A percentile compares a stretch with the other conserved stretches of the same genome.
Evolutionary conservation across 2,797 vertebrate species (phyloP).

Genomic region (Myotis planiceps): DNA sequence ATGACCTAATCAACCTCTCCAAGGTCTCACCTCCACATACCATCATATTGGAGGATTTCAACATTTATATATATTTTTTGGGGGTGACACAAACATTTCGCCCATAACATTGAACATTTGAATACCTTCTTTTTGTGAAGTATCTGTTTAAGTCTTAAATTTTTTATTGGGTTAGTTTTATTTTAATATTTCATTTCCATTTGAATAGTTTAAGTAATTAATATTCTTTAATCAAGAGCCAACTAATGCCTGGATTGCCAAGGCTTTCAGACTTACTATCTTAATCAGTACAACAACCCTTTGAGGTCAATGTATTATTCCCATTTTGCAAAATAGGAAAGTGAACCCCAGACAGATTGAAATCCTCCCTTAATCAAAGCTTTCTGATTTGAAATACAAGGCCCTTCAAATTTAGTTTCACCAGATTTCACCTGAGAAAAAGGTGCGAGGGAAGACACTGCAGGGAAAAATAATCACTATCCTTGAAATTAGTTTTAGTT

Average conservation of each 20-base stretch:
- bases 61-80: background rate
- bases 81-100: background rate
- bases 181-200: constrained; percentile 16
- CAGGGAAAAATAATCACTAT: background rate
- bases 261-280: background rate
- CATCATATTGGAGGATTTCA: background rate
- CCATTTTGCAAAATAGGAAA: background rate
- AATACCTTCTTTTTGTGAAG: background rate
- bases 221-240: background rate
- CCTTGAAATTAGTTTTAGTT: background rate
- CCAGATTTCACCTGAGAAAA: background rate
- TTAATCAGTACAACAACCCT: background rate
- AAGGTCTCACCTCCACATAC: background rate
- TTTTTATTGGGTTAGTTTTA: background rate
- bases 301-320: background rate
- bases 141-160: background rate
- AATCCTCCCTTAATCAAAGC: background rate
- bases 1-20: background rate
- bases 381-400: background rate
- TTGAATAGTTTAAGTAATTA: background rate
- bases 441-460: background rate
- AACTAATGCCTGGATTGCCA: background rate
- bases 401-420: background rate
- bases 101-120: background rate
- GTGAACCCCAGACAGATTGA: background rate